Evolutionary conservation across 1,140 invertebrate genomes (phyloP), one percentile per base, ranked within the genome.

Genomic region (Dysdera silvatica): DNA sequence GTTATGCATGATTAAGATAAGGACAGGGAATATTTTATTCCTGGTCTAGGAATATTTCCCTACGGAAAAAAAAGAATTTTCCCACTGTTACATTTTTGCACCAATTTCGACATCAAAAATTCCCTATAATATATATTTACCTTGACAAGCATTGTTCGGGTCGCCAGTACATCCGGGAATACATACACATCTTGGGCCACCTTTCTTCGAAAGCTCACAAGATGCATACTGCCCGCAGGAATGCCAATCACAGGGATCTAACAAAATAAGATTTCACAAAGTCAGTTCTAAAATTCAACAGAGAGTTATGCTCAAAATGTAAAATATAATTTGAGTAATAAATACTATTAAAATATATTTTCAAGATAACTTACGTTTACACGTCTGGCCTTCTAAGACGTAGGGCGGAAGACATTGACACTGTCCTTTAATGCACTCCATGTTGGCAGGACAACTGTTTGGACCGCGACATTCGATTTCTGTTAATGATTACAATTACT

Each of bases 381-480:
- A 71, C 23, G 60, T 41, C 37, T 71, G 54, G 8, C 69, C 70
- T 41, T 71, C 69, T 16, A 68, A 48, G 14, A 71, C 60, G 48
- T 58, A 71, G 2, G 70, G 70, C 12, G 67, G 59, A 29, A 71
- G 48, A 51, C 70, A 71, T 41, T 69, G 54, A 26, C 70, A 71
- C 23, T 59, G 67, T 26, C 62, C 55, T 40, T 92, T 87, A 12
- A 91, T 84, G 74, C 91, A 95, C 76, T 90, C 87, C 75, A 94
- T 89, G 73, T 94, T 94, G 0, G 83, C 72, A 47, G 82, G 83
- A 72, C 91, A 95, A 70, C 94, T 89, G 51, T 81, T 83, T 71
- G 92, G 87, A 60, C 81, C 84, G 0, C 85, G 81, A 71, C 91
- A 95, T 61, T 84, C 80, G 49, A 71, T 67, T 55, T 62, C 62